Percentiles rank a stretch among this genome's conserved stretches.
phyloP scores from a whole-genome alignment of 1,140 invertebrate genomes.

The Heliothis subflexa region DNA sequence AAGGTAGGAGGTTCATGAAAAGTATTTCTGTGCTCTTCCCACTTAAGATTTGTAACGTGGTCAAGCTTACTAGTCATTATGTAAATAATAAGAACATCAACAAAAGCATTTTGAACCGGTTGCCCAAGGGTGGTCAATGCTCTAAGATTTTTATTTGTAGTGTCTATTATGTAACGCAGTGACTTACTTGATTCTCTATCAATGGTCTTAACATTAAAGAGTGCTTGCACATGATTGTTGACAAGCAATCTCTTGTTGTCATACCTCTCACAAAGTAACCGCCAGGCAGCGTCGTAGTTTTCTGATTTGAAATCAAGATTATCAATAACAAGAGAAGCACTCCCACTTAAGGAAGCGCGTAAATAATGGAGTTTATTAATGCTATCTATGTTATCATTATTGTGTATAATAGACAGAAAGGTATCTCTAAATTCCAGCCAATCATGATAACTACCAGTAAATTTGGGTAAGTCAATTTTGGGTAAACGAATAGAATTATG shows the following conservation, averaged over 20 bases:
- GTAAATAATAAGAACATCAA: too few species aligned
- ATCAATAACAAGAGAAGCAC: background rate
- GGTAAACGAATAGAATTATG: background rate
- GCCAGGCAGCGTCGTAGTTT: too few species aligned
- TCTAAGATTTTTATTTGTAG: too few species aligned
- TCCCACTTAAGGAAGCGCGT: background rate
- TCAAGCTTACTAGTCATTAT: slow-evolving; percentile 49
- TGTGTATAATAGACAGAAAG: background rate
- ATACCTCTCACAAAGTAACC: slow-evolving; percentile 29
- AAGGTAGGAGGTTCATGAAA: slow-evolving; percentile 42
- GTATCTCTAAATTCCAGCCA: background rate
- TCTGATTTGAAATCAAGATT: slow-evolving; percentile 1
- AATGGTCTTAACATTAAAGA: too few species aligned
- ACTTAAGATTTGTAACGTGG: slow-evolving; percentile 41
- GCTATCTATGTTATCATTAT: background rate
- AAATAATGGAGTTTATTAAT: background rate
- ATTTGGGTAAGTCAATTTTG: background rate
- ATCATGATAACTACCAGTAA: background rate
- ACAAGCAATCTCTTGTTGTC: too few species aligned
- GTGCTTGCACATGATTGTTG: too few species aligned
- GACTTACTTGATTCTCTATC: too few species aligned
- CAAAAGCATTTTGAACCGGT: too few species aligned
- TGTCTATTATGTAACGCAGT: too few species aligned
- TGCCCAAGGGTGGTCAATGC: too few species aligned
- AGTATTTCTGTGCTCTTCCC: slow-evolving; percentile 52